Conservation (phyloP, 1,140 invertebrate genomes). For the Papilio machaon region DNA sequence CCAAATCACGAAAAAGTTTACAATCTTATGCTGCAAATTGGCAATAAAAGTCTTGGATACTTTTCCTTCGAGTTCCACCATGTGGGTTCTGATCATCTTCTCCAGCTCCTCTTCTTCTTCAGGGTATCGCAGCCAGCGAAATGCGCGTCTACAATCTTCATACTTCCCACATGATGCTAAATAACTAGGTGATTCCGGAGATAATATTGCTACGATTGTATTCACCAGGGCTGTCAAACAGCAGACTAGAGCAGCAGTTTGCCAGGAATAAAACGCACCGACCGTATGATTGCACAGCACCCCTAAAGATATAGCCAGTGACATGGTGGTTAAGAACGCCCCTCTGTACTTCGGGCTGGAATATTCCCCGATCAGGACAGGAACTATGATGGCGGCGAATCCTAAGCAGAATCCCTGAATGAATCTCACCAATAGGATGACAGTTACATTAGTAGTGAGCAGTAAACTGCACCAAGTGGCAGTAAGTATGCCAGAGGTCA, state of each 20-base stretch:
- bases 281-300: conserved; percentile 51
- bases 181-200: conserved; percentile 58
- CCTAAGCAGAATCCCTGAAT: background rate
- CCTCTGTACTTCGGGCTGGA: conserved; percentile 57
- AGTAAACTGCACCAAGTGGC: background rate
- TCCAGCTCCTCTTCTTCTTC: conserved; percentile 56
- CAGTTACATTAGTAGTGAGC: background rate
- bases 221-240: conserved; percentile 47
- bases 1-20: conserved; percentile 39
- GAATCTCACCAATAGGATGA: background rate
- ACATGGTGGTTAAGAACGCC: conserved; percentile 53
- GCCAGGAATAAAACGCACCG: conserved; percentile 53
- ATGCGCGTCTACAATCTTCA: conserved; percentile 51
- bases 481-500: background rate
- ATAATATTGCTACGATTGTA: conserved; percentile 49
- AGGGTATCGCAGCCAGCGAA: conserved; percentile 52
- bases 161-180: conserved; percentile 51
- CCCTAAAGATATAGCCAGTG: conserved; percentile 51
- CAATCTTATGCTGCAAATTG: conserved; percentile 38
- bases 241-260: conserved; percentile 47
- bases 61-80: conserved; percentile 43
- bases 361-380: conserved; percentile 58
- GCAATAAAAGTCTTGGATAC: conserved; percentile 28
- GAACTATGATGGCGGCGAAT: conserved; percentile 38
- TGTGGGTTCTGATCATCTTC: conserved; percentile 50